These are phyloP conservation scores for Bovichtus variegatus DNA, from an alignment of 2,797 vertebrate genomes.

Conservation along the genomic window DNA sequence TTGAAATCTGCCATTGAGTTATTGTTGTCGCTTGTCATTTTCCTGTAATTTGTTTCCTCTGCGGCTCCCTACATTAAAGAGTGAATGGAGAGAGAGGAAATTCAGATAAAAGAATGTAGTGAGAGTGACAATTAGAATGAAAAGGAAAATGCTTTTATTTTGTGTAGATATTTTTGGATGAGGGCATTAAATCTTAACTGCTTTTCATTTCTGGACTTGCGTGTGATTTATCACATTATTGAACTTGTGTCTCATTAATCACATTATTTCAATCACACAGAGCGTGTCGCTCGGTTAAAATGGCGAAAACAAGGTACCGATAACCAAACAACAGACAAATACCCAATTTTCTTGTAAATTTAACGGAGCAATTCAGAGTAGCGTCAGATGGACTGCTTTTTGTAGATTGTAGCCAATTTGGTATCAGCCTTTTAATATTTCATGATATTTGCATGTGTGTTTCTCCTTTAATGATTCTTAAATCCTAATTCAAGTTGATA, in stretches of 20 bases:
- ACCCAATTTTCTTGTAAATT: conserved; percentile 54
- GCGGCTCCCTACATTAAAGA: conserved; percentile 80
- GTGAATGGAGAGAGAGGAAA: conserved; percentile 62
- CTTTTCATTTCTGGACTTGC: conserved; percentile 67
- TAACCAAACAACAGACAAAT: conserved; percentile 59
- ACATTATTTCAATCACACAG: conserved; percentile 69
- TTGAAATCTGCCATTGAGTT: conserved; percentile 79
- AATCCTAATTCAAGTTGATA: conserved; percentile 48
- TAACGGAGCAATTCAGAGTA: conserved; percentile 48
- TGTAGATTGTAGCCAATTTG: conserved; percentile 47
- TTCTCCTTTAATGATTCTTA: conserved; percentile 31
- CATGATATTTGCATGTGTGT: conserved; percentile 51
- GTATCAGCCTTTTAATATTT: conserved; percentile 43
- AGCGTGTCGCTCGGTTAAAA: conserved; percentile 31
- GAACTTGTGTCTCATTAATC: conserved; percentile 65
- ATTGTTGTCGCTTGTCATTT: conserved; percentile 78
- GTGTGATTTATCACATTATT: conserved; percentile 67
- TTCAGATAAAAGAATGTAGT: conserved; percentile 61
- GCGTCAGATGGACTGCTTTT: conserved; percentile 33
- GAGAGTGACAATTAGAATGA: conserved; percentile 71
- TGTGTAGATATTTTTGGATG: conserved; percentile 70
- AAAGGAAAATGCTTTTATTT: conserved; percentile 75
- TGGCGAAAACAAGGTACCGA: conserved; percentile 44
- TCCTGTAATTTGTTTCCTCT: conserved; percentile 86
- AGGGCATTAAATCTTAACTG: conserved; percentile 71